Evolutionary conservation across 2,113 vertebrate genomes (phyloP), one percentile per base, ranked within the genome.

Genomic region (Piprites chloris): DNA sequence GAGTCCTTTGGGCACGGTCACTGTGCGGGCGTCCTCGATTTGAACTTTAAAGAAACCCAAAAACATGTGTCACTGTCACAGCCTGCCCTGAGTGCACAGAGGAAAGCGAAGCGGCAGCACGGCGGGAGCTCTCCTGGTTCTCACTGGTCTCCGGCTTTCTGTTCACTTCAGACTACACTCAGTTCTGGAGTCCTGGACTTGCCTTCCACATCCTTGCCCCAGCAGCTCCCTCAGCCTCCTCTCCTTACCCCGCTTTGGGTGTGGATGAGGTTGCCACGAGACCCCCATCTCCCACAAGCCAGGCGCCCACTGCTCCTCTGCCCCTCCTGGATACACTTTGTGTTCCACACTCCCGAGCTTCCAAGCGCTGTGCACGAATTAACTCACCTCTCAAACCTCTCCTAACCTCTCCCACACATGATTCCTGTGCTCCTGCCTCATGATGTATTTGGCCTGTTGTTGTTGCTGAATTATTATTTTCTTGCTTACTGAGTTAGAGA

Each of bases 1-100:
- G 98, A 89, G 97, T 97, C 96, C 98, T 98, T 83, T 98, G 98
- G 58, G 97, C 97, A 76, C 98, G 98, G 63, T 98, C 98, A 84
- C 94, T 96, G 85, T 98, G 98, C 89, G 96, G 97, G 94, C 98
- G 97, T 95, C 98, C 97, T 94, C 98, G 97, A 85, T 97, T 96
- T 93, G 98, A 95, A 96, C 98, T 98, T 97, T 93, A 95, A 96
- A 97, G 96, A 97, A 98, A 98, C 75, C 95, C 96, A 94, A 90
- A 98, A 98, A 97, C 93, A 96, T 1, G 83, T 90, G 90, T 96
- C 97, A 96, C 97, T 94, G 90, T 82, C 87, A 96, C 73, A 80
- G 88, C 93, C 88, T 78, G 76, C 79, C 73, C 77, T 30, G 77
- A 75, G 68, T 33, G 55, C 49, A 85, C 82, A 90, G 55, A 91